A percentile compares a stretch with the other conserved stretches of the same genome.
phyloP scores from a whole-genome alignment of 2,113 vertebrate genomes.

The Dipodomys merriami region DNA sequence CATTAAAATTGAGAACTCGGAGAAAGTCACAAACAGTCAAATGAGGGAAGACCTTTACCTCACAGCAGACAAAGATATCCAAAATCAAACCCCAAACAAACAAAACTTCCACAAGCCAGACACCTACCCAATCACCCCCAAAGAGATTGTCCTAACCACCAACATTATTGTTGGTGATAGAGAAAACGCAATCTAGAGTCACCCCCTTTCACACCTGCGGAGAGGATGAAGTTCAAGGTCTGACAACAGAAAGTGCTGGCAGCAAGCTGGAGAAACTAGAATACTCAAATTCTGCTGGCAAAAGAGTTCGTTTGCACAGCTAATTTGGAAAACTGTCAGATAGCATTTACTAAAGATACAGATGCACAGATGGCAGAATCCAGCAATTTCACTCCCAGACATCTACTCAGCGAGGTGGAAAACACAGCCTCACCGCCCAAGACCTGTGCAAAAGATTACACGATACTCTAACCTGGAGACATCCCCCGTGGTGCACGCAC shows the following conservation, averaged over 20 bases:
- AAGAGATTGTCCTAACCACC: too few species aligned
- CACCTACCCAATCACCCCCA: neutral
- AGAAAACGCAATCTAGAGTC: neutral
- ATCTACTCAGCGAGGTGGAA: too few species aligned
- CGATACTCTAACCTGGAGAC: too few species aligned
- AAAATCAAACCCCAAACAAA: neutral
- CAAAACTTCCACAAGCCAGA: neutral
- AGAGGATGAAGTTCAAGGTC: rapidly evolving
- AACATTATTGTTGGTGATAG: neutral
- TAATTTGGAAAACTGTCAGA: neutral
- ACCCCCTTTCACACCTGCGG: rapidly evolving
- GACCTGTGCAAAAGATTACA: neutral
- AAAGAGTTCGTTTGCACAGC: too few species aligned
- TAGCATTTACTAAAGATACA: neutral
- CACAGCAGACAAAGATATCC: neutral
- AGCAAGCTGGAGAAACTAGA: neutral
- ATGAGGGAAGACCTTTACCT: neutral
- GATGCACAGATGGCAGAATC: rapidly evolving
- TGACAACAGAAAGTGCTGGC: neutral
- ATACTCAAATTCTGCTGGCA: neutral
- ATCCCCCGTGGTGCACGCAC: too few species aligned
- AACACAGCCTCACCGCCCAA: too few species aligned
- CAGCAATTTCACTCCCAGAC: neutral
- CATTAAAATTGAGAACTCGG: neutral
- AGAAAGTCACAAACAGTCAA: neutral